A percentile compares a stretch with the other conserved stretches of the same genome.
Conservation (phyloP, 2,888 invertebrate species). For the Eristalis intricaria region DNA sequence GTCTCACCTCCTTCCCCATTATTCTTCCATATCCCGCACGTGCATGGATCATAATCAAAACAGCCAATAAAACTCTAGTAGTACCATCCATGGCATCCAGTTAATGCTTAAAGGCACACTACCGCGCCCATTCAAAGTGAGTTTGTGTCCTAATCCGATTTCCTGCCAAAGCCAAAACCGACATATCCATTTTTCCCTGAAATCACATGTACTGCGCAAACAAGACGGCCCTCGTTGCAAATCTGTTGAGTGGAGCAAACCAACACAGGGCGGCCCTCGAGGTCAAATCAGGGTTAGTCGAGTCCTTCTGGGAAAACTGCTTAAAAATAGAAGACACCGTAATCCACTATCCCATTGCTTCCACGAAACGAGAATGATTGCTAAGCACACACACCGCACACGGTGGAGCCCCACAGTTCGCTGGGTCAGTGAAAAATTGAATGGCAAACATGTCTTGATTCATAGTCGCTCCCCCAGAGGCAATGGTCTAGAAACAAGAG, state of each 20-base stretch:
- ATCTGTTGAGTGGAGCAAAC: constrained; percentile 25
- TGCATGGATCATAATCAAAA: no score
- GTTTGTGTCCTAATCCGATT: not conserved
- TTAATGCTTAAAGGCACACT: no score
- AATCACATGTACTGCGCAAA: not conserved
- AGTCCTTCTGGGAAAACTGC: constrained; percentile 13
- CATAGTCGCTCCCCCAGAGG: constrained; percentile 11
- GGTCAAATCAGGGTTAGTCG: constrained; percentile 38
- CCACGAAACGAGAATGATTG: not conserved
- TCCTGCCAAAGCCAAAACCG: not conserved
- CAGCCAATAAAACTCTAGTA: no score
- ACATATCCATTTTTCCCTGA: not conserved
- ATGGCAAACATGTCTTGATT: constrained; percentile 41
- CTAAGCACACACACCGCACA: not conserved
- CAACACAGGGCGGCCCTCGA: constrained; percentile 12
- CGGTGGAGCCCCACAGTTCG: not conserved
- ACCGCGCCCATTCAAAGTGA: not conserved
- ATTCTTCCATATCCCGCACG: no score
- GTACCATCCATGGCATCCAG: no score
- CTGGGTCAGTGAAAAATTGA: constrained; percentile 35
- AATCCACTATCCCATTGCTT: constrained; percentile 6
- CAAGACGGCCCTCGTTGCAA: not conserved
- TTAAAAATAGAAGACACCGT: not conserved
- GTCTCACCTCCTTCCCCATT: no score
- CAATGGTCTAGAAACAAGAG: constrained; percentile 4